Evolutionary conservation across 2,888 invertebrate species (phyloP), one percentile per base, ranked within the genome.

Genomic region (Leuctra nigra): DNA sequence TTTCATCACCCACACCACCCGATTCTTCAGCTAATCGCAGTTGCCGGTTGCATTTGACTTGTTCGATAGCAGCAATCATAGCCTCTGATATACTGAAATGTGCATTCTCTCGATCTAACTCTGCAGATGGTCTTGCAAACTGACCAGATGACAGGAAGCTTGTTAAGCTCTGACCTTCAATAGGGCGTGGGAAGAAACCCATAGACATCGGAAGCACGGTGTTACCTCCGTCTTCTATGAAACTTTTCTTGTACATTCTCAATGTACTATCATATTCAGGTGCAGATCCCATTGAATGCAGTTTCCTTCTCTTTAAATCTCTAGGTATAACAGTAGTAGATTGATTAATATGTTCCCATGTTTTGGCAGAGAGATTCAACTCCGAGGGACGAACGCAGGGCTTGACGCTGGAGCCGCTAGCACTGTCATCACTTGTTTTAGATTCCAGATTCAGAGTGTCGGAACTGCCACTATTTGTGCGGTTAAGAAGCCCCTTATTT

Each of bases 1-100:
- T 82, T 61, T 81, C 80, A 18, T 79, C 81, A 50, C 73, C 39
- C 65, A 67, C 25, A 60, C 65, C 57, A 62, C 63, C 68, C 41
- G 72, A 70, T 62, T 78, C 77, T 56, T 77, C 76, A 11, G 69
- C 68, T 44, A 75, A 62, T 56, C 73, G 71, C 55, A 75, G 70
- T 61, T 76, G 72, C 41, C 73, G 72, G 50, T 78, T 79, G 68
- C 82, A 84, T 67, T 83, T 82, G 7, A 84, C 77, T 70, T 72
- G 82, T 67, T 90, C 90, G 62, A 90, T 86, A 13, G 87, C 89
- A 7, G 87, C 81, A 61, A 91, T 91, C 67, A 91, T 81, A 0
- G 88, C 88, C 71, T 91, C 91, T 1, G 86, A 87, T 60, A 91
- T 83, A 66, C 82, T 84, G 69, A 91, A 91, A 73, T 91, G 91